A percentile compares a stretch with the other conserved stretches of the same genome.
Conservation (phyloP, 1,140 invertebrate genomes). For the Drosophila watanabei region DNA sequence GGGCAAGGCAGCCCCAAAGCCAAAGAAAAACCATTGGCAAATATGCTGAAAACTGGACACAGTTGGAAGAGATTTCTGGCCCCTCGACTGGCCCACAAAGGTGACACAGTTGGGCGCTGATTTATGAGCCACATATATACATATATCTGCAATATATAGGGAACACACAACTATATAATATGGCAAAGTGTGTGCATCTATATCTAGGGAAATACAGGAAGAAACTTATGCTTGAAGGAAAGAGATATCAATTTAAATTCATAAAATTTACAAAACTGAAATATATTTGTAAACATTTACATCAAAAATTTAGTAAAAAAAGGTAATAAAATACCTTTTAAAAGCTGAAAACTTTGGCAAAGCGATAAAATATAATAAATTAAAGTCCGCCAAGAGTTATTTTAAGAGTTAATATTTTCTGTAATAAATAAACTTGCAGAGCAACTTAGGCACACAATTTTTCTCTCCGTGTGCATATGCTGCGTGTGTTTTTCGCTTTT, state of each 20-base stretch:
- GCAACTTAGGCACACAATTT: background rate
- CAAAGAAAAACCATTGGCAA: constrained; percentile 64
- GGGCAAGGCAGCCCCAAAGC: constrained; percentile 12
- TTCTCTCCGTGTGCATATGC: constrained; percentile 11
- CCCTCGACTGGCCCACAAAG: constrained; percentile 16
- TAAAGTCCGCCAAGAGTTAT: background rate
- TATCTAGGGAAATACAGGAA: constrained; percentile 14
- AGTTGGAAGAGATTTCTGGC: constrained; percentile 18
- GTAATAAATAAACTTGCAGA: no score
- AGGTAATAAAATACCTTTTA: no score
- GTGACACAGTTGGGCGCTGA: constrained; percentile 55
- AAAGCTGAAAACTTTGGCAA: no score
- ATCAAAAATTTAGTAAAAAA: no score
- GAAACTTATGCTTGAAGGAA: background rate
- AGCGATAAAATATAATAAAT: background rate
- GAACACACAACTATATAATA: constrained; percentile 33
- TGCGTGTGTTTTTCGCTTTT: constrained; percentile 48
- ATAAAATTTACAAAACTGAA: background rate
- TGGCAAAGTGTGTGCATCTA: constrained; percentile 14
- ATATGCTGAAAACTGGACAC: constrained; percentile 57
- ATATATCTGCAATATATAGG: constrained; percentile 38
- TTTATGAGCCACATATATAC: constrained; percentile 58
- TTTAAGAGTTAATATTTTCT: background rate
- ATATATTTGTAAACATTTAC: no score
- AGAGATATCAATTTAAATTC: no score